These are phyloP conservation scores for Danaus chrysippus DNA, from an alignment of 2,888 invertebrate genomes.

Conservation along the genomic window DNA sequence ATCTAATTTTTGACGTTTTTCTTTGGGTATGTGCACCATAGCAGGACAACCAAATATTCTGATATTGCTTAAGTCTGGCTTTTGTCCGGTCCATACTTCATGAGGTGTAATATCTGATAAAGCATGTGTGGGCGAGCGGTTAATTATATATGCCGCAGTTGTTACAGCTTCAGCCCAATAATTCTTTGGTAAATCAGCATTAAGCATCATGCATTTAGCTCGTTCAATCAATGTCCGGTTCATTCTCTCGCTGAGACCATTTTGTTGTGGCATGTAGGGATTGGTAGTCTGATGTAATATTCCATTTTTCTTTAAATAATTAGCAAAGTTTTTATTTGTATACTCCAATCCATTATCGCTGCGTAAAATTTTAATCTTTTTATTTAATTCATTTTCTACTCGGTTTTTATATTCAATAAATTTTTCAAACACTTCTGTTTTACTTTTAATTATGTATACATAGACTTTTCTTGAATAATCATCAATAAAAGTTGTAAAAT, in stretches of 20 bases:
- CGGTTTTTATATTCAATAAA: conserved; percentile 23
- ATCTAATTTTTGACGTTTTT: no score
- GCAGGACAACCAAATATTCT: no score
- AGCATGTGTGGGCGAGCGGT: no score
- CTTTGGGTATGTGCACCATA: no score
- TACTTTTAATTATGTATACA: conserved; percentile 23
- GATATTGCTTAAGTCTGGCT: no score
- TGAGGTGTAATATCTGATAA: no score
- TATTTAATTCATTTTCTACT: conserved; percentile 28
- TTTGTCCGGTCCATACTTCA: no score
- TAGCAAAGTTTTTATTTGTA: conserved; percentile 17
- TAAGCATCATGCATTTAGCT: conserved; percentile 27
- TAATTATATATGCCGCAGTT: no score
- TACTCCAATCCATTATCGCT: conserved; percentile 29
- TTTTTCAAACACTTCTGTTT: conserved; percentile 19
- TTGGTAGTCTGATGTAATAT: conserved; percentile 34
- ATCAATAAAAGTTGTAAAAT: conserved; percentile 27
- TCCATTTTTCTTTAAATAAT: conserved; percentile 37
- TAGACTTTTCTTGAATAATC: no score
- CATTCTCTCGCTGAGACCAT: conserved; percentile 42
- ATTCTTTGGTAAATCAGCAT: no score
- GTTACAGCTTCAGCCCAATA: no score
- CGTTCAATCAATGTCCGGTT: conserved; percentile 29
- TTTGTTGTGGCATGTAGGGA: conserved; percentile 42
- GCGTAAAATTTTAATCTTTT: conserved; percentile 26